Percentiles rank a stretch among this genome's conserved stretches.
These are phyloP conservation scores for Eremobia ochroleuca DNA, from an alignment of 2,888 invertebrate genomes.

Conservation along the genomic window DNA sequence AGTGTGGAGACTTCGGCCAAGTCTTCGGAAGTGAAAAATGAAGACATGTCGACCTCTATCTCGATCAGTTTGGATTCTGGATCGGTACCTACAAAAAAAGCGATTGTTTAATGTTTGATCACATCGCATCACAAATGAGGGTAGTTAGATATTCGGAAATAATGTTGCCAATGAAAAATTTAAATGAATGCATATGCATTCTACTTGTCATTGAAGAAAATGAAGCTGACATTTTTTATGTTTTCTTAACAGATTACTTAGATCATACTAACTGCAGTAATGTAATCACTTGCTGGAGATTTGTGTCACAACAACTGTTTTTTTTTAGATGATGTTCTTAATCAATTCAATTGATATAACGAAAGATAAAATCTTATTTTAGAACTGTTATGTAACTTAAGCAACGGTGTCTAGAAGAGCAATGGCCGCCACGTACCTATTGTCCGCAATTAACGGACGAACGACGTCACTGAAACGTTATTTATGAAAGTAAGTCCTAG, in stretches of 20 bases:
- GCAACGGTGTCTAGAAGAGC: too few species aligned
- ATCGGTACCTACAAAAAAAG: conserved; percentile 62
- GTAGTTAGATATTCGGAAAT: not conserved
- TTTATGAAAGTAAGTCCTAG: not conserved
- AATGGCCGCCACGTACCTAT: not conserved
- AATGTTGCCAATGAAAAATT: not conserved
- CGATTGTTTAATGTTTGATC: conserved; percentile 32
- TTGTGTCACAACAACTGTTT: not conserved
- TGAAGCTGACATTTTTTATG: not conserved
- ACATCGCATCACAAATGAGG: conserved; percentile 4
- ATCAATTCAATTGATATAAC: not conserved
- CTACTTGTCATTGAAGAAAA: conserved; percentile 20
- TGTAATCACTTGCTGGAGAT: not conserved
- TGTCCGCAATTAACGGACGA: too few species aligned
- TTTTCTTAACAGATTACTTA: not conserved
- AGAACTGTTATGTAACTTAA: not conserved
- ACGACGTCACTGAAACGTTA: not conserved
- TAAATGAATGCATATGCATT: not conserved
- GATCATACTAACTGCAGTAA: not conserved
- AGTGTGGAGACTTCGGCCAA: conserved; percentile 12
- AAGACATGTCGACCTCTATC: conserved; percentile 54
- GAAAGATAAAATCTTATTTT: not conserved
- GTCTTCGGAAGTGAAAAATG: conserved; percentile 28
- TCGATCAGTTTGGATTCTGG: conserved; percentile 56
- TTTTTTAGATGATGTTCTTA: not conserved